Evolutionary conservation across 2,113 vertebrate genomes (phyloP).

Genomic region (Peromyscus maniculatus): DNA sequence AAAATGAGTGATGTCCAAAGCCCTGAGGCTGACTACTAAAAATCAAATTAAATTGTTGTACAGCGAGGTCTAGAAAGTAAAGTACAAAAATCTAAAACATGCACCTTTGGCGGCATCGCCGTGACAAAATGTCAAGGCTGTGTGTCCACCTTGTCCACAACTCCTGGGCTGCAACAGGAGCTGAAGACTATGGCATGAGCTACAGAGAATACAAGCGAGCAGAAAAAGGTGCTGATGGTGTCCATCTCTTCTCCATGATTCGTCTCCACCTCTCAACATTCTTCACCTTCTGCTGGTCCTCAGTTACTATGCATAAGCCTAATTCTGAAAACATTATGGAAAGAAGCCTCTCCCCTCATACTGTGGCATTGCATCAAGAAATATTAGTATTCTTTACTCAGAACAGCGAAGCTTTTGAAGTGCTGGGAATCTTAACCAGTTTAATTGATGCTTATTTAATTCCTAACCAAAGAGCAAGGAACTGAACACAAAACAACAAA

Average conservation of each 20-base stretch:
- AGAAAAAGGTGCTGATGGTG: background rate
- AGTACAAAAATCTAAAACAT: background rate
- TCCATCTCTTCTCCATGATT: background rate
- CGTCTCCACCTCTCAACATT: background rate
- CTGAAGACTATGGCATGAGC: accelerated
- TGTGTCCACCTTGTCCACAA: too few species aligned
- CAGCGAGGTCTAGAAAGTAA: background rate
- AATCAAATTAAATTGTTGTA: background rate
- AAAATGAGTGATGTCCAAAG: background rate
- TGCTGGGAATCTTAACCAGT: background rate
- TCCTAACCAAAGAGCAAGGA: background rate
- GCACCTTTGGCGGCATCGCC: background rate
- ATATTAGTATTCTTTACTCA: background rate
- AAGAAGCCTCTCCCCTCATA: background rate
- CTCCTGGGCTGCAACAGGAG: background rate
- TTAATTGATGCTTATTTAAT: background rate
- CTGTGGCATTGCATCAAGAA: background rate
- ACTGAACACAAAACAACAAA: background rate
- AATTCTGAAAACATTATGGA: background rate
- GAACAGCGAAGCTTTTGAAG: background rate
- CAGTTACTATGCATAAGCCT: background rate
- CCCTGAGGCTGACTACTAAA: background rate
- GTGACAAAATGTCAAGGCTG: background rate
- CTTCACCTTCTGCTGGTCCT: background rate
- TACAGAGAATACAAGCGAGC: background rate